Evolutionary conservation across 2,113 vertebrate genomes (phyloP), one percentile per base, ranked within the genome.

Genomic region (Eurystomus gularis): DNA sequence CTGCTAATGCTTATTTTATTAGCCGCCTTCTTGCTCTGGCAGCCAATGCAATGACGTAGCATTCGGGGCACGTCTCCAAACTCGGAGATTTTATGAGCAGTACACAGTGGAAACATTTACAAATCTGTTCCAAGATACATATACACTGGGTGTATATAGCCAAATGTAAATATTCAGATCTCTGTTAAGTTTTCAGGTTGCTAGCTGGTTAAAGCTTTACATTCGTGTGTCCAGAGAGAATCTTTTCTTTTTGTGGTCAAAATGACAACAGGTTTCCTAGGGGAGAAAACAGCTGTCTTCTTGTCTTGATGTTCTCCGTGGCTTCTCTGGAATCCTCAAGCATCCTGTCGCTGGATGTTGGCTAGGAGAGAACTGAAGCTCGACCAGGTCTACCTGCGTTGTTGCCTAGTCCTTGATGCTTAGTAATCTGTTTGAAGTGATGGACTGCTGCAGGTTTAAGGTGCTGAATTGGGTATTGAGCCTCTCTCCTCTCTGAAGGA

Each of bases 101-200:
- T 58, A 66, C 92, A 73, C 83, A 96, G 93, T 98, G 97, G 98
- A 98, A 97, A 98, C 88, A 94, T 78, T 95, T 94, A 88, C 88
- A 93, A 51, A 78, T 82, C 93, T 77, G 79, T 95, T 97, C 97
- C 95, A 97, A 96, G 93, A 81, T 76, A 93, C 35, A 84, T 88
- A 71, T 13, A 60, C 58, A 2, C 81, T 69, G 39, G 62, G 44
- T 64, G 68, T 65, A 44, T 86, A 31, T 82, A 44, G 60, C 78
- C 70, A 73, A 92, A 90, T 93, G 91, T 95, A 93, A 90, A 88
- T 75, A 86, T 57, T 94, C 88, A 44, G 60, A 88, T 57, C 80
- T 73, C 75, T 40, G 29, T 69, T 84, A 86, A 55, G 40, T 79
- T 95, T 90, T 91, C 94, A 51, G 0, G 94, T 94, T 13, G n/a